Evolutionary conservation across 1,140 invertebrate genomes (phyloP).

Genomic region (Melipona quadrifasciata): DNA sequence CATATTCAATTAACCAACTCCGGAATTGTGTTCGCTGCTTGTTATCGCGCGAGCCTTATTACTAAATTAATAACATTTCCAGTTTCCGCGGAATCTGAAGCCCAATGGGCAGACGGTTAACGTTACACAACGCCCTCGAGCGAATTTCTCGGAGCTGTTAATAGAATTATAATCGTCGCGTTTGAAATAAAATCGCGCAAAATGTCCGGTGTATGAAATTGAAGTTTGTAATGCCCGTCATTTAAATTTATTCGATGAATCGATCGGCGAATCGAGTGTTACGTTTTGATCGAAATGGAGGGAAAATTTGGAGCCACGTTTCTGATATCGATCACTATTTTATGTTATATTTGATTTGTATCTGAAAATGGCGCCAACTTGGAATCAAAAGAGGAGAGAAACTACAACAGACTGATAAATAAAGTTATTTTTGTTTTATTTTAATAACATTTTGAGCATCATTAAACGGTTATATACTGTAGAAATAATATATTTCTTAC

Average conservation of each 20-base stretch:
- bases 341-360: too few species aligned
- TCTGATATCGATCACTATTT: too few species aligned
- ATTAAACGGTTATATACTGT: too few species aligned
- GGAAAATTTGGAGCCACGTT: too few species aligned
- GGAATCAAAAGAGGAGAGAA: too few species aligned
- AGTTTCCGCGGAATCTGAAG: background rate
- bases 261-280: too few species aligned
- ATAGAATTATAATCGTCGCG: background rate
- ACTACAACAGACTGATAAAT: too few species aligned
- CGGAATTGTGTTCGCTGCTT: background rate
- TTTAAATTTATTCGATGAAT: background rate
- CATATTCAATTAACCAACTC: background rate
- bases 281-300: too few species aligned
- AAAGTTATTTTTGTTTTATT: too few species aligned
- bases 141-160: background rate
- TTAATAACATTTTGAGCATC: too few species aligned
- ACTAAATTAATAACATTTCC: conserved; percentile 15
- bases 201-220: background rate
- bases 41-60: background rate
- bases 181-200: background rate
- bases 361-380: too few species aligned
- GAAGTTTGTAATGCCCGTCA: background rate
- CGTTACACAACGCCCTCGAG: background rate
- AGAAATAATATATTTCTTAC: too few species aligned
- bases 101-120: background rate